phyloP scores from a whole-genome alignment of 2,113 vertebrate genomes.

The Gambusia holbrooki region DNA sequence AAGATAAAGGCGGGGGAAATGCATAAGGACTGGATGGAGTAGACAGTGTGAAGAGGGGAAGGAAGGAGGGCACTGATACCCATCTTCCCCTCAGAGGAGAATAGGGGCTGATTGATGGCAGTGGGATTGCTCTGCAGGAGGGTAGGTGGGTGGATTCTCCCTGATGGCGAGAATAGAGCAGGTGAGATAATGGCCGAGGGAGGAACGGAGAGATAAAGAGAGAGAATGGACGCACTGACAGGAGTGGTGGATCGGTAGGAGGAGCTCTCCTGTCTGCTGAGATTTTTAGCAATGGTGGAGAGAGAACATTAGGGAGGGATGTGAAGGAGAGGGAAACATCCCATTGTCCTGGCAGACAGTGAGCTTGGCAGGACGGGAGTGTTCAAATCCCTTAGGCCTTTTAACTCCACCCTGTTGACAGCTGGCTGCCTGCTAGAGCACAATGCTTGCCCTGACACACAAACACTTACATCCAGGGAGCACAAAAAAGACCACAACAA shows the following conservation, averaged over 20 bases:
- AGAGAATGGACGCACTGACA: slow-evolving; percentile 69
- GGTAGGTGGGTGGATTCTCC: slow-evolving; percentile 64
- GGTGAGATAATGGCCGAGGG: slow-evolving; percentile 67
- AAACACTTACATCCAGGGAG: slow-evolving; percentile 44
- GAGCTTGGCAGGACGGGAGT: slow-evolving; percentile 70
- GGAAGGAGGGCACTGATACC: slow-evolving; percentile 68
- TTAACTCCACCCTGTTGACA: slow-evolving; percentile 75
- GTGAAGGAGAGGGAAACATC: slow-evolving; percentile 52
- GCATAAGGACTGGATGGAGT: slow-evolving; percentile 57
- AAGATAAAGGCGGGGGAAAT: slow-evolving; percentile 62
- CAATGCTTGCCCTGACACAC: slow-evolving; percentile 59
- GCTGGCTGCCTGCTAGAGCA: slow-evolving; percentile 67
- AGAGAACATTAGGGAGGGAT: slow-evolving; percentile 38
- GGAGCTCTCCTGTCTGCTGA: slow-evolving; percentile 63
- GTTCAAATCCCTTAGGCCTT: slow-evolving; percentile 72
- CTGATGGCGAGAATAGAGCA: slow-evolving; percentile 65
- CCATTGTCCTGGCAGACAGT: slow-evolving; percentile 72
- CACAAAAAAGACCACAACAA: slow-evolving; percentile 37
- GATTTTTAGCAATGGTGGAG: slow-evolving; percentile 52
- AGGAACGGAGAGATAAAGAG: slow-evolving; percentile 60
- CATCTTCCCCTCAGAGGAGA: slow-evolving; percentile 69
- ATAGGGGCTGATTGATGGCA: slow-evolving; percentile 75
- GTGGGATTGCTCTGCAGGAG: slow-evolving; percentile 62
- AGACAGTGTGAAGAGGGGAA: slow-evolving; percentile 61
- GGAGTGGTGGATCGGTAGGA: slow-evolving; percentile 54